Percentiles rank a stretch among this genome's conserved stretches.
These are phyloP conservation scores for Rhinogobius similis DNA, from an alignment of 2,113 vertebrate species.

Conservation along the genomic window DNA sequence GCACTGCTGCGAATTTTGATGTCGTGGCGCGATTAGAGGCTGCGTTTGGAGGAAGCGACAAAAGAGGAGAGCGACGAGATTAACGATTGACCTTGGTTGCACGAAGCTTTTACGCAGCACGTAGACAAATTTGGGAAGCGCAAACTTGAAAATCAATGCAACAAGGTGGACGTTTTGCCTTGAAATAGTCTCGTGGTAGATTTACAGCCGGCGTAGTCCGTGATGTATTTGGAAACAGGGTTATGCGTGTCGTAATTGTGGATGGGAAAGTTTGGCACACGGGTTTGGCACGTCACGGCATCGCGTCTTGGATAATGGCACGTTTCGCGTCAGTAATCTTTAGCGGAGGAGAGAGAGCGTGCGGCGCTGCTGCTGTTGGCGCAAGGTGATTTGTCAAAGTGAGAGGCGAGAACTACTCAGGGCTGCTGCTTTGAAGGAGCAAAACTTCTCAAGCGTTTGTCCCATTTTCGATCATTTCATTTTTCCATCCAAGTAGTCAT, in stretches of 20 bases:
- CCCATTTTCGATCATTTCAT: too few species aligned
- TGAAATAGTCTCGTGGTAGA: background rate
- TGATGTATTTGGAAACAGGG: too few species aligned
- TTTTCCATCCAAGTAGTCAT: too few species aligned
- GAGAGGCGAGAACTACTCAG: background rate
- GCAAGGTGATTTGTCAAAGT: constrained; percentile 3
- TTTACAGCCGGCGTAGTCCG: background rate
- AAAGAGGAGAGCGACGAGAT: background rate
- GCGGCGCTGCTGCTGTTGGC: background rate
- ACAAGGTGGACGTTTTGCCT: background rate
- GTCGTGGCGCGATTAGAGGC: background rate
- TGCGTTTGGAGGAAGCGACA: background rate
- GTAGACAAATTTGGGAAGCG: background rate
- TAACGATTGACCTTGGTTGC: background rate
- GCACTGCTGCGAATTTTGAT: constrained; percentile 7
- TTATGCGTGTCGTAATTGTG: background rate
- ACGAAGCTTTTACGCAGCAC: background rate
- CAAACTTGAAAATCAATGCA: background rate
- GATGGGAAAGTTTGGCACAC: background rate
- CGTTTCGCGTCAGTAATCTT: background rate
- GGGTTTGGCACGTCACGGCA: background rate
- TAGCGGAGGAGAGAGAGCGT: background rate
- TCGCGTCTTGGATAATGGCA: background rate
- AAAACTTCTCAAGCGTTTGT: too few species aligned
- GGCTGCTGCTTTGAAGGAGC: too few species aligned